Percentiles rank a stretch among this genome's conserved stretches.
These are phyloP conservation scores for Chrysotoxum bicinctum DNA, from an alignment of 2,888 invertebrate genomes.

Conservation along the genomic window DNA sequence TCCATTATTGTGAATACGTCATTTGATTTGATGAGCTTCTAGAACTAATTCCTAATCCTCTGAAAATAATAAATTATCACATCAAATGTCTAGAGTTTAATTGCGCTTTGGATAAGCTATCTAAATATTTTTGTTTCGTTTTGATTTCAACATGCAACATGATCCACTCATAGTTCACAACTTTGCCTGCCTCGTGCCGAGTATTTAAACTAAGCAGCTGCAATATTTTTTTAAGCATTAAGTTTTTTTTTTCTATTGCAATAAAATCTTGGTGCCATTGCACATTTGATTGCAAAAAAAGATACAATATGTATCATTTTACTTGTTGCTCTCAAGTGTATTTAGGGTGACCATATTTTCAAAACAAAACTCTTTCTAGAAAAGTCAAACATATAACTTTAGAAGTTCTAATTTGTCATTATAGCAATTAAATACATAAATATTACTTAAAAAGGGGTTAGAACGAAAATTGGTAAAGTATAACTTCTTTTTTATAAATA, in stretches of 20 bases:
- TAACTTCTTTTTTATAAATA: too few relatives aligned
- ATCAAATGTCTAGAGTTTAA: not conserved
- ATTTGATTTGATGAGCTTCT: not conserved
- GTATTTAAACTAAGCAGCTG: not conserved
- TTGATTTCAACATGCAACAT: constrained; percentile 17
- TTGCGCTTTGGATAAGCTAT: constrained; percentile 2
- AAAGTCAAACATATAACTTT: too few relatives aligned
- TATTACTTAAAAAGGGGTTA: too few relatives aligned
- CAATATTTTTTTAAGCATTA: not conserved
- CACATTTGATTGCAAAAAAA: not conserved
- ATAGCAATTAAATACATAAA: too few relatives aligned
- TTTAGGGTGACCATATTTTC: not conserved
- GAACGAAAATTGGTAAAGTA: too few relatives aligned
- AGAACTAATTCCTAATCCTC: not conserved
- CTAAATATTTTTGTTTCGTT: constrained; percentile 4
- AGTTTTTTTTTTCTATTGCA: not conserved
- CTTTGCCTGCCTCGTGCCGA: constrained; percentile 6
- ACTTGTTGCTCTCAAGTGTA: not conserved
- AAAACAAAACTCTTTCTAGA: too few relatives aligned
- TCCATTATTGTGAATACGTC: not conserved
- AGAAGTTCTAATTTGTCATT: too few relatives aligned
- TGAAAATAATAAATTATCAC: not conserved
- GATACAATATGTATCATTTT: not conserved
- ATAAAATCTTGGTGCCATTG: not conserved
- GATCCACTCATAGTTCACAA: constrained; percentile 9